Percentiles rank a stretch among this genome's conserved stretches.
phyloP scores from a whole-genome alignment of 2,797 vertebrate species.

The Cirrhinus molitorella region DNA sequence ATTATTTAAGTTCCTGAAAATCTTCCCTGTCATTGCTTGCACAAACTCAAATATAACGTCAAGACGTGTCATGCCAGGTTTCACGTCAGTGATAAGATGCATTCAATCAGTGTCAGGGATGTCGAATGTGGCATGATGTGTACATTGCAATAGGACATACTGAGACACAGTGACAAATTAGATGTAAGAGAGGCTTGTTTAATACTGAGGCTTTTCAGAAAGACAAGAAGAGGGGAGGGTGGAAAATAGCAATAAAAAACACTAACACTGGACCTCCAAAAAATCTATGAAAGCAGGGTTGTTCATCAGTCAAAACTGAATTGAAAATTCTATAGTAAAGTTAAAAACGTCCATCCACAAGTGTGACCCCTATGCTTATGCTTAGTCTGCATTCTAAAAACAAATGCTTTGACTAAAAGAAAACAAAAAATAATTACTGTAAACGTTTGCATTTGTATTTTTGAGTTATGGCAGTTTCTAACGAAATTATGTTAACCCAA shows the following conservation, averaged over 20 bases:
- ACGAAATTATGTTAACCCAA: background rate
- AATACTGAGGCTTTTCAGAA: background rate
- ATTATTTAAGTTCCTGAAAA: background rate
- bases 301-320: background rate
- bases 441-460: too few relatives aligned
- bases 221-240: background rate
- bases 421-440: too few relatives aligned
- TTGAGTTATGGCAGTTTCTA: background rate
- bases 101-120: too few relatives aligned
- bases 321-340: background rate
- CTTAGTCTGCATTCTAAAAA: background rate
- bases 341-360: background rate
- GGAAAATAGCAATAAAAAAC: background rate
- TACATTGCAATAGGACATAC: background rate
- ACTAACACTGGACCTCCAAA: background rate
- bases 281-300: background rate
- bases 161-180: background rate
- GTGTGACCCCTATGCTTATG: background rate
- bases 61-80: background rate
- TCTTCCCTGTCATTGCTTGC: background rate
- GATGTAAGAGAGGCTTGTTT: background rate
- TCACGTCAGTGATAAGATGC: too few relatives aligned
- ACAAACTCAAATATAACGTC: background rate
- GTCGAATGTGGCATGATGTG: background rate
- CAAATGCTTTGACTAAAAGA: too few relatives aligned